Conservation (phyloP, 2,113 vertebrate species). For the Trochalopteron elliotii region DNA sequence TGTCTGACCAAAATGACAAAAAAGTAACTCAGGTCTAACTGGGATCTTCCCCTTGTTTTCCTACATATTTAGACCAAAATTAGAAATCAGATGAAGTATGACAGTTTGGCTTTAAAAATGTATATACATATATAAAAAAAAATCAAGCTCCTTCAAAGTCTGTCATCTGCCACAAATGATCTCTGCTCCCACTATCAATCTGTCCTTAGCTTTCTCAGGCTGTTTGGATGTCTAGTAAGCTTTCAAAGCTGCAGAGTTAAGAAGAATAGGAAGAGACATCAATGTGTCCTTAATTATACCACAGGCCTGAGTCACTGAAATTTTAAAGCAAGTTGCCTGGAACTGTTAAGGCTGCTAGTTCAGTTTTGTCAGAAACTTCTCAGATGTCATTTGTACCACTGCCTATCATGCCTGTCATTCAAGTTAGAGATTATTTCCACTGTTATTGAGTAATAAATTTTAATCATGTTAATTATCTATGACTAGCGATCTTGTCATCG, state of each 20-base stretch:
- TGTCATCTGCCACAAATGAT: neutral
- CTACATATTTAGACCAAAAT: neutral
- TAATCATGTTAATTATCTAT: neutral
- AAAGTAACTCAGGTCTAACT: neutral
- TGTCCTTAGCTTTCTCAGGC: neutral
- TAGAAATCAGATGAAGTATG: neutral
- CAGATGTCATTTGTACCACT: neutral
- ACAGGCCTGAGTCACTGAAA: neutral
- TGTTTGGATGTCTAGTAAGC: neutral
- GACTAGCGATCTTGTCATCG: neutral
- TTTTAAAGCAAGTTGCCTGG: neutral
- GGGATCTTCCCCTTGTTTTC: neutral
- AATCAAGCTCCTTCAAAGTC: neutral
- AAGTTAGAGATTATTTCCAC: neutral
- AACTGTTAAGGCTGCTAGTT: neutral
- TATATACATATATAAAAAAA: neutral
- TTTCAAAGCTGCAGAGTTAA: neutral
- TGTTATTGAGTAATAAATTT: neutral
- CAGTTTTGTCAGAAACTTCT: neutral
- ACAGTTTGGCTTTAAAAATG: neutral
- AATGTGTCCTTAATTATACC: neutral
- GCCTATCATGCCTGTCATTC: neutral
- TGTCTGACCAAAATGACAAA: neutral
- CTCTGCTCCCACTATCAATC: neutral
- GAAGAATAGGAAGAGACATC: neutral